Conservation (phyloP, 92 coral and sea anemone genomes). For the Epizoanthus fatuus region DNA sequence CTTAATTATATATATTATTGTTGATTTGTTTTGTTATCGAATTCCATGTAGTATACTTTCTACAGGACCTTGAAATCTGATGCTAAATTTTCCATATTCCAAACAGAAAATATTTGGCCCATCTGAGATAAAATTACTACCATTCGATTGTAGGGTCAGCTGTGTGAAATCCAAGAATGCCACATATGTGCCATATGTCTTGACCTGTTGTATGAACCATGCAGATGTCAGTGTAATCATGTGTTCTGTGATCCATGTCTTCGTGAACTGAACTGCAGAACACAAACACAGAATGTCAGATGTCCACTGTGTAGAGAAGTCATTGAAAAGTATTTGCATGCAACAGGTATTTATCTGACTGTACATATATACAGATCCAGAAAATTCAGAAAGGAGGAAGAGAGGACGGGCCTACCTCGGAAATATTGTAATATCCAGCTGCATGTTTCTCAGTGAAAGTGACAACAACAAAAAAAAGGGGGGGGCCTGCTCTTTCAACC, state of each 20-base stretch:
- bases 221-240: constrained; percentile 86
- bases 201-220: constrained; percentile 88
- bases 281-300: constrained; percentile 58
- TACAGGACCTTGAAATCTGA: too few relatives aligned
- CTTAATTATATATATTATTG: too few relatives aligned
- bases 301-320: constrained; percentile 92
- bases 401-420: background rate
- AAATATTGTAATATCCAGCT: background rate
- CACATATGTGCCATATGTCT: constrained; percentile 90
- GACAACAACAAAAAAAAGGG: too few relatives aligned
- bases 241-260: constrained; percentile 97
- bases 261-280: constrained; percentile 81
- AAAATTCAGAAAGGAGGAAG: background rate
- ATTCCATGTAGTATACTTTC: too few relatives aligned
- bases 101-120: too few relatives aligned
- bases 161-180: constrained; percentile 59
- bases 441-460: too few relatives aligned
- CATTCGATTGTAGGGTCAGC: constrained; percentile 3
- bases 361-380: background rate
- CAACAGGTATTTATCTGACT: constrained; percentile 68
- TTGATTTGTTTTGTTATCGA: too few relatives aligned
- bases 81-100: too few relatives aligned
- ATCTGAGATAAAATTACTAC: too few relatives aligned
- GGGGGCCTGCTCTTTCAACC: too few relatives aligned
- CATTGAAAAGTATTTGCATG: constrained; percentile 74